Base-by-base conservation (phyloP, 1,140 invertebrate species). In the Contarinia nasturtii region DNA sequence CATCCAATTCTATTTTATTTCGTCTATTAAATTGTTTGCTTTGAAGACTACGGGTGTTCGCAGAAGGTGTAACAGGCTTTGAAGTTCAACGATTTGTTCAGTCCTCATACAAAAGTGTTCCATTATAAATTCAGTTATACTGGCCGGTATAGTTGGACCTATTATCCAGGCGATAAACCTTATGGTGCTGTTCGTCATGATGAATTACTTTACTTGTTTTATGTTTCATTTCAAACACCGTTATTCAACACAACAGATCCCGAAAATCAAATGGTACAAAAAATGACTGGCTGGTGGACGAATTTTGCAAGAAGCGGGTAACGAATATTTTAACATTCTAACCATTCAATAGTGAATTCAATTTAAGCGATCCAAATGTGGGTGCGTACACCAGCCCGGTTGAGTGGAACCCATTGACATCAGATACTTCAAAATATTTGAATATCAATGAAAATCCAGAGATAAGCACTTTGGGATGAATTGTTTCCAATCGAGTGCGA, bases 171-270 rank as follows among this genome's bases (percentile, higher is more conserved):
- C 45, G 60, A 64, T 51, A 52, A 53, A 2, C 64, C 67, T 21
- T 69, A 63, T 27, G 68, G 68, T 4, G 67, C 72, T 2, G 67
- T 67, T 1, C 75, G 77, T 53, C 68, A 71, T 45, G 76, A 78
- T 51, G 76, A 79, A 54, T 56, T 77, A 8, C 67, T 76, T 50
- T 78, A 79, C 57, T 50, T 78, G 10, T 76, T 76, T 57, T 67
- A 67, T 49, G 66, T 67, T 44, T 65, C 65, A 5, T 63, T 57
- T 11, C 51, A 63, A 1, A 64, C 67, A 33, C 64, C 67, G 11
- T 58, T 63, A 52, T 67, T 71, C 27, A 65, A 65, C 18, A 61
- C 61, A 49, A 62, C 58, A 34, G 68, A 71, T 51, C 61, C 66
- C 1, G 71, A 73, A 48, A 60, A 61, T n/a, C 55, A 55, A 22